Base-by-base conservation (phyloP, 2,113 vertebrate species). In the Myiagra hebetior region DNA sequence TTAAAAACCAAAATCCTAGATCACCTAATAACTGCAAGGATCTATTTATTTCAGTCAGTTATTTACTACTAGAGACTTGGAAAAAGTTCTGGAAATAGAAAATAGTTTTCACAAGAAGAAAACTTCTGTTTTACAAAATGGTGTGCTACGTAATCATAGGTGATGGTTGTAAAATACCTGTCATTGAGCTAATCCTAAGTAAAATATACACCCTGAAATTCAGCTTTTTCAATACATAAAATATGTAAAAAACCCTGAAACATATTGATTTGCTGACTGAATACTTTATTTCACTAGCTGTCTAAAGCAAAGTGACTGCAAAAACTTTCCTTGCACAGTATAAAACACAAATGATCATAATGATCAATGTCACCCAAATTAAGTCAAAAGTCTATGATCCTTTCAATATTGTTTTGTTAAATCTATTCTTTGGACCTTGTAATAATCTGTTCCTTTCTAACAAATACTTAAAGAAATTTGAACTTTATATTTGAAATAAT, bases 161-260 rank as follows among this genome's bases (percentile, higher is more conserved):
- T 16, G 6, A 39, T 17, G 8, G 5, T 11, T 50, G 15, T 47
- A 60, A 83, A 88, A 46, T 44, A 18, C 41, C 15, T 67, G 13
- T 5, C 22, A 41, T n/a, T 33, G 22, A 50, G 39, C 15, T 72
- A 83, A 72, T 11, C 17, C 6, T 85, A 72, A 82, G 49, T 37
- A 68, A 85, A 70, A 56, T 9, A 35, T 42, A 14, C 2, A 28
- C 4, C 14, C 4, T 57, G 19, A 3, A 17, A 35, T 85, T 65
- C 15, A 39, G 2, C 2, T n/a, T 72, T 59, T 79, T 55, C 11
- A 42, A 5, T 44, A 13, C 12, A 69, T 13, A n/a, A 42, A 44
- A 39, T n/a, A 31, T n/a, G 15, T 8, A 26, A 69, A 57, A 7
- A 1, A 0, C 6, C 24, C 4, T 23, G 33, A 31, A 75, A 10